phyloP scores from a whole-genome alignment of 2,113 vertebrate species.

The Neotoma lepida region DNA sequence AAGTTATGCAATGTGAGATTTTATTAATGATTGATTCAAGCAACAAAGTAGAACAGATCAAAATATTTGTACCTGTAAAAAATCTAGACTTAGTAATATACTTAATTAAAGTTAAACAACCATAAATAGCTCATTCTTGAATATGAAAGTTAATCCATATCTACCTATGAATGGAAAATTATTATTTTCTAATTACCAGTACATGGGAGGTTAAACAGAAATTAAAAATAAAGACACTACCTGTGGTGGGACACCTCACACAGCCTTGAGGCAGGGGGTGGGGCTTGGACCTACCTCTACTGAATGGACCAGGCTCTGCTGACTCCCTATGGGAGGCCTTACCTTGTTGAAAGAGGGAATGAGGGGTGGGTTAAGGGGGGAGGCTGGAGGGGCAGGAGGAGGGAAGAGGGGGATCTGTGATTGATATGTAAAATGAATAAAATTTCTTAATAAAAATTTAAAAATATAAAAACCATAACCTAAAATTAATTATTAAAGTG shows the following conservation, averaged over 20 bases:
- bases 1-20: background rate
- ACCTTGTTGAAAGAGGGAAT: too few relatives aligned
- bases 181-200: background rate
- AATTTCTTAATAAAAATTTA: too few relatives aligned
- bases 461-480: rapidly evolving
- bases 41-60: background rate
- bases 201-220: background rate
- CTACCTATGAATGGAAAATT: background rate
- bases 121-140: background rate
- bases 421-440: too few relatives aligned
- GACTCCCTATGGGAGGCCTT: too few relatives aligned
- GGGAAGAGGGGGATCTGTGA: too few relatives aligned
- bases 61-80: background rate
- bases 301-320: too few relatives aligned
- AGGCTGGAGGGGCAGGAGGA: too few relatives aligned
- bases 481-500: background rate
- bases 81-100: background rate
- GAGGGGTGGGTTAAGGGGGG: too few relatives aligned
- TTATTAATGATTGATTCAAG: background rate
- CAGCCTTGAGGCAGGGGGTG: too few relatives aligned
- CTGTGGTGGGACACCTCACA: too few relatives aligned
- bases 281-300: too few relatives aligned
- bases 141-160: background rate
- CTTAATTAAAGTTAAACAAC: background rate
- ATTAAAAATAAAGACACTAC: too few relatives aligned